Conservation (phyloP, 2,888 invertebrate species). For the Pemphredon lugubris region DNA sequence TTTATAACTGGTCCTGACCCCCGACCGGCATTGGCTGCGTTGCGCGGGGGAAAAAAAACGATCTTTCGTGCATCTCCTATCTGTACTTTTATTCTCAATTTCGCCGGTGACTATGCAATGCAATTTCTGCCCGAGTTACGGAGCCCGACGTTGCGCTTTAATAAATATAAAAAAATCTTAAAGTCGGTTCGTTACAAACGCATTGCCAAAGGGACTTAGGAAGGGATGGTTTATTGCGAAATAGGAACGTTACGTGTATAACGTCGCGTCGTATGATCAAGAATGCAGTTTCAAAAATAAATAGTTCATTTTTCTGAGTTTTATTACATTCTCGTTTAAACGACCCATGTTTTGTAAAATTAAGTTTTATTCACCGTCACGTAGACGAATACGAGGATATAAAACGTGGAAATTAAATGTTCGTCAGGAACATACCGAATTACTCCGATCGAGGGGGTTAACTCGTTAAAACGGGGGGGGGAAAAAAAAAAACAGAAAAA, state of each 20-base stretch:
- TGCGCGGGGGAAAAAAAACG: slow-evolving; percentile 31
- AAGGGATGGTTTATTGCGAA: slow-evolving; percentile 25
- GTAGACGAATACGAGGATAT: slow-evolving; percentile 14
- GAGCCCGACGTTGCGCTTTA: slow-evolving; percentile 14
- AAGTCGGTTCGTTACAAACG: slow-evolving; percentile 22
- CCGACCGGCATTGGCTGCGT: slow-evolving; percentile 35
- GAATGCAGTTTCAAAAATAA: slow-evolving; percentile 1
- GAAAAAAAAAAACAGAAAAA: not conserved
- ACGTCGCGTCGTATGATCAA: not conserved
- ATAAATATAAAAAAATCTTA: slow-evolving; percentile 30
- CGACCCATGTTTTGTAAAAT: too few relatives aligned
- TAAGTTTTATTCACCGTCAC: not conserved
- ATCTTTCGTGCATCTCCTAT: not conserved
- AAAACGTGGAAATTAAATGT: slow-evolving; percentile 25
- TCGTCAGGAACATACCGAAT: slow-evolving; percentile 26
- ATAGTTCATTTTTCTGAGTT: slow-evolving; percentile 3
- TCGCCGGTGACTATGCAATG: slow-evolving; percentile 12
- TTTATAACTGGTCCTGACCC: slow-evolving; percentile 58
- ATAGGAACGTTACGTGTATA: slow-evolving; percentile 8
- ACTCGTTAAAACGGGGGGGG: slow-evolving; percentile 1
- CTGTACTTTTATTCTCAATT: slow-evolving; percentile 43
- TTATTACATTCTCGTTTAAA: slow-evolving; percentile 3
- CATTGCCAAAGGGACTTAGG: slow-evolving; percentile 24
- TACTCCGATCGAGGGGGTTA: slow-evolving; percentile 23
- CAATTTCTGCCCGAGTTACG: slow-evolving; percentile 28